These are phyloP conservation scores for Dendrocincla tyrannina DNA, from an alignment of 2,797 vertebrate genomes.

Conservation along the genomic window DNA sequence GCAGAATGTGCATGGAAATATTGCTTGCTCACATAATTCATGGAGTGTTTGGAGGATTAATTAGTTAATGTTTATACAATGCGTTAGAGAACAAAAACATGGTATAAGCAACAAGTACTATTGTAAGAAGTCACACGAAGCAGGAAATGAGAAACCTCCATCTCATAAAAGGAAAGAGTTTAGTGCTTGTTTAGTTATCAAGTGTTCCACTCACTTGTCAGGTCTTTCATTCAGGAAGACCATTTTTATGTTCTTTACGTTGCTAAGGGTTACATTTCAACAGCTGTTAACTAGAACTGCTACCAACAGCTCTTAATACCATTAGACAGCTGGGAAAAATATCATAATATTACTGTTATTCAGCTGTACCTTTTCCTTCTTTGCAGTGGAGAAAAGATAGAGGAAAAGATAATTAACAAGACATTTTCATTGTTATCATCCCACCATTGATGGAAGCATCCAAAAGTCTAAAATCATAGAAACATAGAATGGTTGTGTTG, in stretches of 20 bases:
- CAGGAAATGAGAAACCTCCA: conserved; percentile 30
- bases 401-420: not conserved
- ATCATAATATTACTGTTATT: not conserved
- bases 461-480: not conserved
- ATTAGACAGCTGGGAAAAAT: not conserved
- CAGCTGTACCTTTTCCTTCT: not conserved
- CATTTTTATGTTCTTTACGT: not conserved
- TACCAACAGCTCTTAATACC: not conserved
- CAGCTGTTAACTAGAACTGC: not conserved
- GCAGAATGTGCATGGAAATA: not conserved
- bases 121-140: not conserved
- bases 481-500: not conserved
- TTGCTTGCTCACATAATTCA: not conserved
- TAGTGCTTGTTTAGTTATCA: conserved; percentile 12
- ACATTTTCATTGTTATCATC: not conserved
- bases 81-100: conserved; percentile 33
- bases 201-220: not conserved
- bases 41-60: conserved; percentile 17
- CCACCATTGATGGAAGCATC: not conserved
- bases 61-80: conserved; percentile 13
- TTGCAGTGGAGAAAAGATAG: not conserved
- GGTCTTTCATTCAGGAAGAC: not conserved
- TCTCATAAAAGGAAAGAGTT: conserved; percentile 25
- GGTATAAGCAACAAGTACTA: not conserved
- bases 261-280: conserved; percentile 24